These are phyloP conservation scores for Pseudorasbora parva DNA, from an alignment of 2,113 vertebrate species.

Conservation along the genomic window DNA sequence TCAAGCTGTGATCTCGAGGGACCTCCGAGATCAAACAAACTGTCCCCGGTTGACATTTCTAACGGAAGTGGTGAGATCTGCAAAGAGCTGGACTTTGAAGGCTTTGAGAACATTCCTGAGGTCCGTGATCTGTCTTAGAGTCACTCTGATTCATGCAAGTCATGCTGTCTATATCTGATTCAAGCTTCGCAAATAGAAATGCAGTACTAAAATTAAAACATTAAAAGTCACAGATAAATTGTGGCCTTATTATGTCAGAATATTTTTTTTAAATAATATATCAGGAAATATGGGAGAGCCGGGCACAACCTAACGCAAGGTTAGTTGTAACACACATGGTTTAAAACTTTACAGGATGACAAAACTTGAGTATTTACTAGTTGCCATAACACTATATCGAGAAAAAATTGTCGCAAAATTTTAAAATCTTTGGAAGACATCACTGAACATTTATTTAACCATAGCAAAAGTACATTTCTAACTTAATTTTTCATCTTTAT, in stretches of 20 bases:
- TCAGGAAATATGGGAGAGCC: conserved; percentile 17
- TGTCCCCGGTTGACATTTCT: conserved; percentile 51
- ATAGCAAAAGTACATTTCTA: no score
- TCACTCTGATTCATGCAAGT: conserved; percentile 49
- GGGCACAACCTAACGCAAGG: no score
- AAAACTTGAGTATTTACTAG: no score
- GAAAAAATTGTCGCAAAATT: no score
- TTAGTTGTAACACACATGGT: no score
- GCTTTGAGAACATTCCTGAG: conserved; percentile 39
- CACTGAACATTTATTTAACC: no score
- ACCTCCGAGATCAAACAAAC: conserved; percentile 63
- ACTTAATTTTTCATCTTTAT: no score
- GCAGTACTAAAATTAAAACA: conserved; percentile 1
- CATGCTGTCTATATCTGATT: conserved; percentile 55
- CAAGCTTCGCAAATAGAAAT: conserved; percentile 40
- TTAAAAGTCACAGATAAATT: conserved; percentile 1
- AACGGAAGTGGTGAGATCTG: conserved; percentile 58
- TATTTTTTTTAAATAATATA: conserved; percentile 36
- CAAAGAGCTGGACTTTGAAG: conserved; percentile 50
- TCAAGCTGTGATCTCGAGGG: conserved; percentile 55
- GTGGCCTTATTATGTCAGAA: conserved; percentile 9
- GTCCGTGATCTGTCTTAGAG: conserved; percentile 32
- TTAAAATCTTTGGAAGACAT: no score
- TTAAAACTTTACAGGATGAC: no score
- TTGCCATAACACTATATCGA: no score